These are phyloP conservation scores for Eufriesea mexicana DNA, from an alignment of 1,140 invertebrate species.

Conservation along the genomic window DNA sequence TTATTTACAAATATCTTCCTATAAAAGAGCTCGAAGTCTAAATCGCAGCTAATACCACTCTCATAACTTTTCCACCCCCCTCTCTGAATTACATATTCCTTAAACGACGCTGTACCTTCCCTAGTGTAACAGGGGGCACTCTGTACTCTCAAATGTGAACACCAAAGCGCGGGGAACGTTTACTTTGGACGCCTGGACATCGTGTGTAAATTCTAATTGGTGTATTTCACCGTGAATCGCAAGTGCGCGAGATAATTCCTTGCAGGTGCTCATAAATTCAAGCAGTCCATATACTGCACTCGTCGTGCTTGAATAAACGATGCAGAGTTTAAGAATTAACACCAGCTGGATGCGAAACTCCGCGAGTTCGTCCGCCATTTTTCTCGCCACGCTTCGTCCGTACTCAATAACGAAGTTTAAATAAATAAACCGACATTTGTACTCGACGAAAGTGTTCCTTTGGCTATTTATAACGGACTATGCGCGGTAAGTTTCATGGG, in stretches of 20 bases:
- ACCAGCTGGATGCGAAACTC: not conserved
- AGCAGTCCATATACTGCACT: not conserved
- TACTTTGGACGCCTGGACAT: slow-evolving; percentile 24
- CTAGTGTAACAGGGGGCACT: not conserved
- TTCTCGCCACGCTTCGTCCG: too few species aligned
- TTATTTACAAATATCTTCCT: too few species aligned
- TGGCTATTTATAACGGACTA: not conserved
- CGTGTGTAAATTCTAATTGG: slow-evolving; percentile 65
- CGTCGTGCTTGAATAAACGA: slow-evolving; percentile 19
- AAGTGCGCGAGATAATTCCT: slow-evolving; percentile 59
- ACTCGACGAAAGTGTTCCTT: not conserved
- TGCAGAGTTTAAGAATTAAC: slow-evolving; percentile 21
- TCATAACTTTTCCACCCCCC: slow-evolving; percentile 19
- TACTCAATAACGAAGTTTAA: slow-evolving; percentile 11
- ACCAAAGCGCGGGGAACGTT: slow-evolving; percentile 53
- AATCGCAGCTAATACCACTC: not conserved
- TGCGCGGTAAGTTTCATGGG: too few species aligned
- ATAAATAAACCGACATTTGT: not conserved
- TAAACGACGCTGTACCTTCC: slow-evolving; percentile 1
- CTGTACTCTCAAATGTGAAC: not conserved
- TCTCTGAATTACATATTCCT: slow-evolving; percentile 13
- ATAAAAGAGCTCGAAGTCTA: not conserved
- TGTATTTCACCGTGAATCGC: slow-evolving; percentile 48
- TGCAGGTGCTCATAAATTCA: slow-evolving; percentile 22
- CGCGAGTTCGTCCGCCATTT: not conserved